Conservation (phyloP, 2,797 vertebrate species). For the Sebastes wilsoni region DNA sequence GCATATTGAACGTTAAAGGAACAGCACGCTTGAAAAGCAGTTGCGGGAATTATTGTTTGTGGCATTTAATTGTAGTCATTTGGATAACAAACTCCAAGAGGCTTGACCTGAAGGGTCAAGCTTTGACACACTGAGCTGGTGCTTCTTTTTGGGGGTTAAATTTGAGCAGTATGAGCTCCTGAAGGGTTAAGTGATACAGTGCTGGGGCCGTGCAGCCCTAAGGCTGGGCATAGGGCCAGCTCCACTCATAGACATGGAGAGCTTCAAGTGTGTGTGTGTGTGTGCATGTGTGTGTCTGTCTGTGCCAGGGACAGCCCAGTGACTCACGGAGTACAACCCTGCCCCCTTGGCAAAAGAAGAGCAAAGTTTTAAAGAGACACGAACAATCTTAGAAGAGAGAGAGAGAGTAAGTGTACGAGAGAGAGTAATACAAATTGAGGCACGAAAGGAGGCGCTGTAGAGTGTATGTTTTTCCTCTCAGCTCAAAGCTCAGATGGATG, state of each 20-base stretch:
- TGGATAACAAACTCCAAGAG: constrained; percentile 8
- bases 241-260: constrained; percentile 84
- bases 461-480: constrained; percentile 50
- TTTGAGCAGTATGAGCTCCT: constrained; percentile 57
- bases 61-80: constrained; percentile 26
- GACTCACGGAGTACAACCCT: constrained; percentile 83
- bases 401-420: not conserved
- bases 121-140: constrained; percentile 32
- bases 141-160: constrained; percentile 59
- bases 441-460: constrained; percentile 71
- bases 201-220: constrained; percentile 73
- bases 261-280: constrained; percentile 64
- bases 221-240: constrained; percentile 81
- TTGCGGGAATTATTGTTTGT: constrained; percentile 8
- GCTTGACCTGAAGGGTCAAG: constrained; percentile 30
- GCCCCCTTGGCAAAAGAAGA: constrained; percentile 76
- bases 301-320: constrained; percentile 87
- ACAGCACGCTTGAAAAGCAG: constrained; percentile 23
- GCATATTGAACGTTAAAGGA: constrained; percentile 51
- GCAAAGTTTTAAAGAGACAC: constrained; percentile 82
- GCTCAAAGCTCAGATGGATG: constrained; percentile 60
- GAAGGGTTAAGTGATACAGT: constrained; percentile 79
- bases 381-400: constrained; percentile 22
- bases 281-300: constrained; percentile 62
- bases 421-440: constrained; percentile 39